Base-by-base conservation (phyloP, 2,113 vertebrate species). In the Hippocampus zosterae region DNA sequence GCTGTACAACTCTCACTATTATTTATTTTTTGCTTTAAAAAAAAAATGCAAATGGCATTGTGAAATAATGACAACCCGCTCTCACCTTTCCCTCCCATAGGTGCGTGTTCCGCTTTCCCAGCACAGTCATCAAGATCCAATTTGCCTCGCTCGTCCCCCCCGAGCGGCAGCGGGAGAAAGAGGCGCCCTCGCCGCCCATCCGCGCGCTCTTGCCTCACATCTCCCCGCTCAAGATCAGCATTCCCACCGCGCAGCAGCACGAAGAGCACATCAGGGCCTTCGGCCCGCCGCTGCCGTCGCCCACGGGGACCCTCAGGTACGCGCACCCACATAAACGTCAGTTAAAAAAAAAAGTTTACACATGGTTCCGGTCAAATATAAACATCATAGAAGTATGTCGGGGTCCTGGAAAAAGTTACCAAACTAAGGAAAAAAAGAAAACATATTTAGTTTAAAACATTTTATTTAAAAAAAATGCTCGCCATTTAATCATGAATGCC, bases 261-360 rank as follows among this genome's bases (percentile, higher is more conserved):
- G 97, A 99, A 86, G 96, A 95, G 73, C 94, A 97, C 89, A 93
- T 96, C 89, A 93, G 94, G 86, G 91, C 80, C 2, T 85, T 96
- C 76, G 93, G 94, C 84, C 97, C 96, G 62, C 97, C 97, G 12
- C 84, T 96, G 85, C 96, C 96, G 0, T 99, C 97, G 46, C 97
- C 97, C 0, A 99, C 97, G 0, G 97, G 95, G 88, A 99, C 97
- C 73, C 93, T 99, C 92, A 99, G 97, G 97, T 99, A 86, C 41
- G 73, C 19, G 19, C 27, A 57, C 10, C 15, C 46, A 50, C 16
- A 16, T 18, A 50, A 50, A 59, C 12, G 4, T 2, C 7, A 60
- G 57, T 60, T 15, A 1, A 57, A 57, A 57, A 12, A 1, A 2
- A 3, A 27, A 2, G 23, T 11, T 57, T 29, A 16, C 13, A 57